These are phyloP conservation scores for Syngnathoides biaculeatus DNA, from an alignment of 2,113 vertebrate genomes.

Conservation along the genomic window DNA sequence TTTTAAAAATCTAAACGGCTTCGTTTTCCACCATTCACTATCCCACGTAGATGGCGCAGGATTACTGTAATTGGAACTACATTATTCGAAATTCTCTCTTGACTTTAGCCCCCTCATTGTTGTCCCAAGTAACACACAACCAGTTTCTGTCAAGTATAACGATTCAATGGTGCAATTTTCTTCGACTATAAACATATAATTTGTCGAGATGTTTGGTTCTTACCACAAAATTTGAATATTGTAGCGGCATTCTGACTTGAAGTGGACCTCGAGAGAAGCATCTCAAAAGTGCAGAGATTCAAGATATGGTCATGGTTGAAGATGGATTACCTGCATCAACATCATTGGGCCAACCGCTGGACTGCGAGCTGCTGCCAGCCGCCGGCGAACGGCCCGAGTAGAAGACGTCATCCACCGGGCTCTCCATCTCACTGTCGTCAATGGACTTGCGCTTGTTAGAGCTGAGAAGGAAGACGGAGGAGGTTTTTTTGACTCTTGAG, in stretches of 20 bases:
- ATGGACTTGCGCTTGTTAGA: conserved; percentile 94
- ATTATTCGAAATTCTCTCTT: too few species aligned
- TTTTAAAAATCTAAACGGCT: too few species aligned
- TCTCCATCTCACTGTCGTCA: conserved; percentile 95
- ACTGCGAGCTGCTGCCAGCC: conserved; percentile 87
- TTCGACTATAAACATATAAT: too few species aligned
- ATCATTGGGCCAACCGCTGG: conserved; percentile 89
- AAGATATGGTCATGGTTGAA: background rate
- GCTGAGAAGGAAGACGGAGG: conserved; percentile 56
- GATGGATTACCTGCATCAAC: conserved; percentile 82
- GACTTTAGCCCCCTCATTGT: too few species aligned
- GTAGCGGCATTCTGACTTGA: conserved; percentile 20
- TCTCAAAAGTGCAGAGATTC: background rate
- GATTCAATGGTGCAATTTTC: too few species aligned
- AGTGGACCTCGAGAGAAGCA: conserved; percentile 19
- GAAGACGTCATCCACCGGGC: conserved; percentile 93
- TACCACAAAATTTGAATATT: background rate
- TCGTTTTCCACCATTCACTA: too few species aligned
- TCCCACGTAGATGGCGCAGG: too few species aligned
- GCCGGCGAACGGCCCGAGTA: conserved; percentile 89
- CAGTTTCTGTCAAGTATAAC: too few species aligned
- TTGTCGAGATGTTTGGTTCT: too few species aligned
- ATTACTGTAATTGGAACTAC: too few species aligned
- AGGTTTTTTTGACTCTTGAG: background rate
- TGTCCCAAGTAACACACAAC: too few species aligned